A percentile compares a stretch with the other conserved stretches of the same genome.
Conservation (phyloP, 2,888 invertebrate genomes). For the Acleris literana region DNA sequence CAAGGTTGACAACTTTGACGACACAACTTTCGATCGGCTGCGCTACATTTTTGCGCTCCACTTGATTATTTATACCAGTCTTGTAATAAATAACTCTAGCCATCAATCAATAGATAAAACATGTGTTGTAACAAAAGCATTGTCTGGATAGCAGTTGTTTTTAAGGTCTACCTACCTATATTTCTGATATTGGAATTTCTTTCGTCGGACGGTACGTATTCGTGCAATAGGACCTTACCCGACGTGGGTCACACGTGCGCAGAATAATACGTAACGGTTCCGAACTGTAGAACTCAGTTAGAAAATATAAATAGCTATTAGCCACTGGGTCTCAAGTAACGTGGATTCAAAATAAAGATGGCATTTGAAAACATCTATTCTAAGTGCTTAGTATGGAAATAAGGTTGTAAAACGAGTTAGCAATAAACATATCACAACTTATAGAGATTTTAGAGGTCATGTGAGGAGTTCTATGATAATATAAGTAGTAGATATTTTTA, state of each 20-base stretch:
- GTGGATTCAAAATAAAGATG: conserved; percentile 3
- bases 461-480: neutral
- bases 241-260: conserved; percentile 24
- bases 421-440: neutral
- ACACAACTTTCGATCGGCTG: conserved; percentile 80
- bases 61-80: conserved; percentile 45
- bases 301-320: conserved; percentile 22
- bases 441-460: neutral
- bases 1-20: conserved; percentile 83
- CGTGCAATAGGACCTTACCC: conserved; percentile 34
- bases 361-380: conserved; percentile 13
- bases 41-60: conserved; percentile 80
- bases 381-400: conserved; percentile 23
- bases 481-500: neutral
- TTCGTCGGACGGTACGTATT: conserved; percentile 17
- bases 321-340: conserved; percentile 1
- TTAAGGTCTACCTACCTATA: neutral
- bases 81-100: neutral
- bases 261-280: conserved; percentile 28
- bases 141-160: neutral
- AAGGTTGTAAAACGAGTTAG: conserved; percentile 7
- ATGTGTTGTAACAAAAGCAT: neutral
- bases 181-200: conserved; percentile 9
- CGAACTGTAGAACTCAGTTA: neutral
- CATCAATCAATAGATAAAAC: conserved; percentile 1